Conservation (phyloP, 2,113 vertebrate species). For the Scortum barcoo region DNA sequence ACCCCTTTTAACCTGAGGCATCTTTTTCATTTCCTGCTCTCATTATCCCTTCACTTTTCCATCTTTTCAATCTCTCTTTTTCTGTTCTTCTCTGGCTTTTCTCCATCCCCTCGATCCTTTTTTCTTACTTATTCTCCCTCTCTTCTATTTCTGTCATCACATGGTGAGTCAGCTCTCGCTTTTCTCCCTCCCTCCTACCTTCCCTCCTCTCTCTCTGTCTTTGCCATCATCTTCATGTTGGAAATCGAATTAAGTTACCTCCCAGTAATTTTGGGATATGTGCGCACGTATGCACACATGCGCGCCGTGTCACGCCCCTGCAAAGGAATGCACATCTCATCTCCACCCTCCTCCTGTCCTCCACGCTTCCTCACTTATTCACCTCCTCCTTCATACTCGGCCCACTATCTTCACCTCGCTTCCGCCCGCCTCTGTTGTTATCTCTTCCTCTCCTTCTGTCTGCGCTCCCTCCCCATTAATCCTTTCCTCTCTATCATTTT, state of each 20-base stretch:
- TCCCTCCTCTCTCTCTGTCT: conserved; percentile 22
- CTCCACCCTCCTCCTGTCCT: conserved; percentile 48
- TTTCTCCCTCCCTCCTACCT: conserved; percentile 15
- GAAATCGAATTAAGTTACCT: conserved; percentile 62
- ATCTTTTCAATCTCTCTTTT: conserved; percentile 32
- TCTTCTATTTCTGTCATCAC: conserved; percentile 66
- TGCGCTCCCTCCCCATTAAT: not conserved
- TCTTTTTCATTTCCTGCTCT: conserved; percentile 43
- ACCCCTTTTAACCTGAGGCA: conserved; percentile 43
- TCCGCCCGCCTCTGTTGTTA: conserved; percentile 25
- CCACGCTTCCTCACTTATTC: conserved; percentile 34
- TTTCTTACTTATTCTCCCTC: conserved; percentile 43
- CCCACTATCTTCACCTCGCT: conserved; percentile 44
- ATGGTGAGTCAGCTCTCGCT: conserved; percentile 68
- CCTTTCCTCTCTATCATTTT: conserved; percentile 2
- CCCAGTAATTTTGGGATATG: conserved; percentile 41
- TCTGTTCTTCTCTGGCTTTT: conserved; percentile 19
- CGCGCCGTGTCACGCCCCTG: conserved; percentile 46
- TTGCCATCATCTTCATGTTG: conserved; percentile 45
- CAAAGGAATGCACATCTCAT: conserved; percentile 64
- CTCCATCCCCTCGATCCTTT: conserved; percentile 18
- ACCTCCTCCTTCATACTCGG: conserved; percentile 42
- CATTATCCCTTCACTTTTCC: conserved; percentile 40
- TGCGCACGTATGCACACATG: conserved; percentile 2
- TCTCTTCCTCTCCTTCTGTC: conserved; percentile 29